A percentile compares a stretch with the other conserved stretches of the same genome.
These are phyloP conservation scores for Cistogaster globosa DNA, from an alignment of 2,888 invertebrate genomes.

Conservation along the genomic window DNA sequence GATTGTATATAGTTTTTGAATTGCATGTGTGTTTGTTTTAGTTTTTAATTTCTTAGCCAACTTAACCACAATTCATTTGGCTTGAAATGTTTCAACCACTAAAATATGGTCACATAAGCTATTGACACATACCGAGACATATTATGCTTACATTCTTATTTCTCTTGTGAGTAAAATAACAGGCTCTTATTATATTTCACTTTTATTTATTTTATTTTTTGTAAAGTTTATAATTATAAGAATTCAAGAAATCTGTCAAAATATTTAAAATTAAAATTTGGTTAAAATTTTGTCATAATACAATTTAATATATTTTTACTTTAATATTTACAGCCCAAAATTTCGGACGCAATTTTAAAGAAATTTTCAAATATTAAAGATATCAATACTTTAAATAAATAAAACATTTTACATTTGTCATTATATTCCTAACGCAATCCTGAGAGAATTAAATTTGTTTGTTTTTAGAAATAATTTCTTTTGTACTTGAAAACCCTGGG, in stretches of 20 bases:
- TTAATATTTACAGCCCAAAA: too few species aligned
- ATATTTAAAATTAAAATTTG: too few species aligned
- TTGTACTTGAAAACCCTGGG: not conserved
- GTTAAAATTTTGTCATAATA: too few species aligned
- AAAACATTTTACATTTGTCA: too few species aligned
- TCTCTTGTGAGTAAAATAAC: not conserved
- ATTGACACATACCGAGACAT: constrained; percentile 27
- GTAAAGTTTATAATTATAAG: too few species aligned
- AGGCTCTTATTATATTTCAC: too few species aligned
- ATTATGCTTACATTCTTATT: not conserved
- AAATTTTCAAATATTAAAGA: too few species aligned
- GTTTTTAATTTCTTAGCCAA: constrained; percentile 40
- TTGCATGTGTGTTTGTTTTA: not conserved
- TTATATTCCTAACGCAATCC: not conserved
- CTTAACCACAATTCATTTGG: constrained; percentile 60
- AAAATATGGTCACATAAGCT: constrained; percentile 59
- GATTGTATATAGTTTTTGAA: not conserved
- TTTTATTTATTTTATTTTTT: too few species aligned
- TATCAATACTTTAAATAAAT: too few species aligned
- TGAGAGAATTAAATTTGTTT: not conserved
- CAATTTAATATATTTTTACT: too few species aligned
- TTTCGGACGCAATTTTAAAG: too few species aligned
- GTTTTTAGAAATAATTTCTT: not conserved
- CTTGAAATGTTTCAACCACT: constrained; percentile 56
- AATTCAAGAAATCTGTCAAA: too few species aligned